Evolutionary conservation across 1,140 invertebrate genomes (phyloP), one percentile per base, ranked within the genome.

Genomic region (Pollicipes pollicipes): DNA sequence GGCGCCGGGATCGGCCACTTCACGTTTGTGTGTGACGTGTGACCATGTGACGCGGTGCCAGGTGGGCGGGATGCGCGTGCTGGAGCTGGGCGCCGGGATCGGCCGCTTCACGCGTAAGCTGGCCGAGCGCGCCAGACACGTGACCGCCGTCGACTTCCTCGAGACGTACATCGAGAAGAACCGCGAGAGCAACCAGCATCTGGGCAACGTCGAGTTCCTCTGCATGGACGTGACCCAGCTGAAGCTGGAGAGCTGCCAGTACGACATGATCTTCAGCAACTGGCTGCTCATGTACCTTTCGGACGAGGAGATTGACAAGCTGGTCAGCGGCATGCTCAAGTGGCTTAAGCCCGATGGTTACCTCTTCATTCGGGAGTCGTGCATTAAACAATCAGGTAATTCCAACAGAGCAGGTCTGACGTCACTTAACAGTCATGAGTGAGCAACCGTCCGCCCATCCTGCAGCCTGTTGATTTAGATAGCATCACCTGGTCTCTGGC

Each of bases 241-340:
- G 28, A 58, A 73, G 26, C 73, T 72, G 32, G 71, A 72, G 28
- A 35, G 63, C 2, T 70, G 68, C 66, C 70, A 71, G 24, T 79
- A 74, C 69, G 83, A 86, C 73, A 70, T 85, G 28, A 79, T 86
- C 4, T 86, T 86, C 77, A 83, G 83, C 73, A 86, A 86, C 75
- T 86, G 85, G 85, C 77, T 86, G 27, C 78, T 86, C 68, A 86
- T 86, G 85, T 86, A 86, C 74, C 73, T 86, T 37, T 76, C 76
- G 58, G 83, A 85, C 73, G 75, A 77, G 6, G 85, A 86, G 74
- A 79, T 83, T 6, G 75, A 80, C 45, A 74, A 78, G 26, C 77
- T 86, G 16, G 75, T 84, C 10, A 71, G 75, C 32, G 83, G 82
- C 70, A 77, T 82, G 37, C 73, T 85, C 6, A 70, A 73, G 45